These are phyloP conservation scores for Rotaria macrura DNA, from an alignment of 2,888 invertebrate species.

Conservation along the genomic window DNA sequence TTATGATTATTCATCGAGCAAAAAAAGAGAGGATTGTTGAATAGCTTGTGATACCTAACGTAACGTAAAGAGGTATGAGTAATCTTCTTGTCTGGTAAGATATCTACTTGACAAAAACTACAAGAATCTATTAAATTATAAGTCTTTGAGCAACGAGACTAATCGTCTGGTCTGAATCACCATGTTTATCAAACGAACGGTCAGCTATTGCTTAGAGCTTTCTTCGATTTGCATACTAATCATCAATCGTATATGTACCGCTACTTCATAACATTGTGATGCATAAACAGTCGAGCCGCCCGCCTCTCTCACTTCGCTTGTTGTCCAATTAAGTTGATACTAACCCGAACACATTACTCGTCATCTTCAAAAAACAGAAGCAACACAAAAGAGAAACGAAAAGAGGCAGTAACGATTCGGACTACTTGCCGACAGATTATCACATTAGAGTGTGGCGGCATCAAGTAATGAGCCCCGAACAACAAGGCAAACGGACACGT, in stretches of 20 bases:
- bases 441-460: not conserved
- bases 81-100: too few species aligned
- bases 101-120: too few species aligned
- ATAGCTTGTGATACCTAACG: too few species aligned
- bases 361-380: not conserved
- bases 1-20: too few species aligned
- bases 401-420: not conserved
- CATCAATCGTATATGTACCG: constrained; percentile 3
- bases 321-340: constrained; percentile 12
- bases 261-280: constrained; percentile 1
- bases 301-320: not conserved
- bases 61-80: too few species aligned
- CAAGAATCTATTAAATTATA: not conserved
- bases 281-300: not conserved
- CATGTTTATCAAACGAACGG: not conserved
- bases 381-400: not conserved
- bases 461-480: not conserved
- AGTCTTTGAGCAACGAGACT: not conserved
- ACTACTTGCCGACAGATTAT: not conserved
- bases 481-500: not conserved
- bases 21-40: too few species aligned
- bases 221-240: constrained; percentile 7
- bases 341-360: not conserved
- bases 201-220: not conserved
- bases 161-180: not conserved